Percentiles rank a stretch among this genome's conserved stretches.
These are phyloP conservation scores for Rhea pennata DNA, from an alignment of 2,113 vertebrate species.

Conservation along the genomic window DNA sequence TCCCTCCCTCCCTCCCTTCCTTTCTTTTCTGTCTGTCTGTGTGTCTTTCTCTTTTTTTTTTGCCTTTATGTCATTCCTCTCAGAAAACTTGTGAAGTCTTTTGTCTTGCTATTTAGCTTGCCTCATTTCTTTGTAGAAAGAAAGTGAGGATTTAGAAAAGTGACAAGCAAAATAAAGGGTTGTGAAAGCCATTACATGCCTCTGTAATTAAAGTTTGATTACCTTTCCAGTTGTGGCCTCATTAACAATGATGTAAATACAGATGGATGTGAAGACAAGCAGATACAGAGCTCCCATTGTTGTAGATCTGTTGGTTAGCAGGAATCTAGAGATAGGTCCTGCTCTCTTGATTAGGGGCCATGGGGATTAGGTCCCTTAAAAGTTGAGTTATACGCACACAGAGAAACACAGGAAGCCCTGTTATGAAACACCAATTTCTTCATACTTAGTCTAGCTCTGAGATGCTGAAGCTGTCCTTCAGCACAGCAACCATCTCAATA, in stretches of 20 bases:
- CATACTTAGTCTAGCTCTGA: not conserved
- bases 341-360: not conserved
- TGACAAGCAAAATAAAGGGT: not conserved
- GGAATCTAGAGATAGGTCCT: not conserved
- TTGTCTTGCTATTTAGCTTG: not conserved
- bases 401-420: not conserved
- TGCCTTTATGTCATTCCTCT: not conserved
- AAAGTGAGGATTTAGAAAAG: not conserved
- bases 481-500: not conserved
- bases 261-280: slow-evolving; percentile 32
- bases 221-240: not conserved
- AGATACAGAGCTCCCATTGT: slow-evolving; percentile 21
- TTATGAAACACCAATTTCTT: not conserved
- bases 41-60: not conserved
- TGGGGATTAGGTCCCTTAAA: not conserved
- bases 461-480: not conserved
- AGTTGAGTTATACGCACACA: not conserved
- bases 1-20: not conserved
- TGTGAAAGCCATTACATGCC: not conserved
- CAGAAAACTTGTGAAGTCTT: not conserved
- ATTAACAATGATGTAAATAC: slow-evolving; percentile 28
- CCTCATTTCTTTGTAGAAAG: not conserved
- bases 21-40: not conserved
- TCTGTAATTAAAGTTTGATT: slow-evolving; percentile 43
- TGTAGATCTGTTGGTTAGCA: not conserved